Conservation (phyloP, 2,113 vertebrate genomes). For the Dicrurus megarhynchus region DNA sequence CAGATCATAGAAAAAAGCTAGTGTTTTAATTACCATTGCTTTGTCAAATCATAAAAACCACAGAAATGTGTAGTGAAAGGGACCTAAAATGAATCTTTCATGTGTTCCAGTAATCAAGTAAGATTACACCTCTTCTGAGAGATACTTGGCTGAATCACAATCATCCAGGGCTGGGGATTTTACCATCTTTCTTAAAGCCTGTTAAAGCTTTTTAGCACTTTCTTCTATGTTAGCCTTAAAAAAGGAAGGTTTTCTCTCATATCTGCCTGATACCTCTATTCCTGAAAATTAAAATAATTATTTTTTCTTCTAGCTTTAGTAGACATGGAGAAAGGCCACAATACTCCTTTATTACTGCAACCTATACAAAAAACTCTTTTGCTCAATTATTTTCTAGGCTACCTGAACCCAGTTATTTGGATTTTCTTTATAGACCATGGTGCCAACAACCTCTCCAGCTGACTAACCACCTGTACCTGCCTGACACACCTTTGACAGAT, state of each 20-base stretch:
- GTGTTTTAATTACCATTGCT: slow-evolving; percentile 24
- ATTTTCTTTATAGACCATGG: not conserved
- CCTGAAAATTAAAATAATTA: not conserved
- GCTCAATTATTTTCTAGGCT: not conserved
- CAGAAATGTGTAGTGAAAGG: not conserved
- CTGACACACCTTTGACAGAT: not conserved
- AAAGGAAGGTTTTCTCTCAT: not conserved
- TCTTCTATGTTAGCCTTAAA: not conserved
- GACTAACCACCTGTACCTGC: not conserved
- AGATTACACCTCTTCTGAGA: not conserved
- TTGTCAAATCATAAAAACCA: slow-evolving; percentile 1
- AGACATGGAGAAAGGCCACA: not conserved
- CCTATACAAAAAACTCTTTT: not conserved
- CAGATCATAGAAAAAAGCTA: not conserved
- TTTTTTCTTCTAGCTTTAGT: not conserved
- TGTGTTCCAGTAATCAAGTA: not conserved
- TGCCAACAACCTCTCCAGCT: not conserved
- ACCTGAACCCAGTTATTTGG: not conserved
- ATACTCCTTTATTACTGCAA: not conserved
- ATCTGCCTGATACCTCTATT: not conserved
- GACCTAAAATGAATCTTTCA: not conserved
- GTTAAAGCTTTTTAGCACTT: not conserved
- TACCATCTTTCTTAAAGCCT: not conserved
- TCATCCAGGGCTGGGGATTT: not conserved
- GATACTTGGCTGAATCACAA: not conserved